Base-by-base conservation (phyloP, 1,140 invertebrate genomes). In the Trissolcus basalis region DNA sequence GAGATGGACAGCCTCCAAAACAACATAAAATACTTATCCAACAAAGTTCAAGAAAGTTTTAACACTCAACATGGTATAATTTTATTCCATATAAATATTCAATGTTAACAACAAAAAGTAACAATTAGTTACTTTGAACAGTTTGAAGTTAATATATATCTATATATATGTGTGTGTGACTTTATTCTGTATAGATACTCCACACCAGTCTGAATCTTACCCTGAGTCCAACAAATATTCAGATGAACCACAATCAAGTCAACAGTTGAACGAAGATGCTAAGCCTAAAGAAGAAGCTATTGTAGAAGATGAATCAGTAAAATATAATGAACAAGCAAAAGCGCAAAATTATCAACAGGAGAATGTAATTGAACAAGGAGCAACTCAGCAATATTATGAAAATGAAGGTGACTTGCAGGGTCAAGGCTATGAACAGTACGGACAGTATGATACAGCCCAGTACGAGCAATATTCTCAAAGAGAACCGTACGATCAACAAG, bases 1-100 rank as follows among this genome's bases (percentile, higher is more conserved):
- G 88, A 90, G 82, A 89, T 90, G 87, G 87, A 83, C 84, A 83
- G 75, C 63, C 78, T 90, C 85, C 89, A 89, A 86, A 88, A 68
- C 84, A 89, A 89, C 83, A 81, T 90, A 89, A 84, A 88, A 59
- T 85, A 82, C 63, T 81, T 90, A 44, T 88, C 85, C 76, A 86
- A 72, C 82, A 89, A 88, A 85, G 82, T 89, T 78, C 82, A 85
- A 72, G 85, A 85, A 75, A 83, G 85, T 49, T 60, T 86, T 74
- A 84, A 80, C 41, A 67, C 3, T 36, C 53, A 75, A 44, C 27
- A 60, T n/a, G 73, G 73, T 76, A 63, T 0, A 39, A 45, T 10
- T 11, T 9, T 39, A 2, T 39, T n/a, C n/a, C 1, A 39, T 6
- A 6, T 35, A 10, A 35, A 35, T 35, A 35, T 35, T n/a, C n/a